Conservation (phyloP, 2,113 vertebrate species). For the Alethe castanea region DNA sequence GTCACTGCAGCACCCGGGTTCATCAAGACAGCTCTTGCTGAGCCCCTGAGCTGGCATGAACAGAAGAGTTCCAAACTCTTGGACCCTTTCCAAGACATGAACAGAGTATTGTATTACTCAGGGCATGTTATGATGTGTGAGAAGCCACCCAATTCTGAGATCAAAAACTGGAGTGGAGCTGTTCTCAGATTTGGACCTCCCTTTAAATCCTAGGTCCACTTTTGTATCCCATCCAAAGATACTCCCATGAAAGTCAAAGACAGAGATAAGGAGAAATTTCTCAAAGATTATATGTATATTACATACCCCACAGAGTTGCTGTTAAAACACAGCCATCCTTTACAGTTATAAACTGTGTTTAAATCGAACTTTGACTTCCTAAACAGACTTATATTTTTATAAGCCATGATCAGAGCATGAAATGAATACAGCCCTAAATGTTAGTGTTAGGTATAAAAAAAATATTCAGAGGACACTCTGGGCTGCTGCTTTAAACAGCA, state of each 20-base stretch:
- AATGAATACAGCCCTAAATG: background rate
- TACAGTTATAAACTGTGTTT: background rate
- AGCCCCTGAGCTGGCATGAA: background rate
- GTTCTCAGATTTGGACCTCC: background rate
- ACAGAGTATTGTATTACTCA: background rate
- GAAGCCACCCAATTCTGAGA: background rate
- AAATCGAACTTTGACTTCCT: background rate
- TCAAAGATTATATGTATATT: background rate
- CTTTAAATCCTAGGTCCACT: background rate
- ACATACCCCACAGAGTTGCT: background rate
- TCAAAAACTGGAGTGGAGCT: background rate
- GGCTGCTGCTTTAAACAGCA: background rate
- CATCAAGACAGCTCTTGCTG: background rate
- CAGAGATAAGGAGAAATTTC: background rate
- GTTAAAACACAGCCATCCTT: background rate
- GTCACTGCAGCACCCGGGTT: fast-evolving
- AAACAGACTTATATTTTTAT: background rate
- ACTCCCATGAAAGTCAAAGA: background rate
- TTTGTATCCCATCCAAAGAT: background rate
- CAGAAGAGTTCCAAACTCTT: background rate
- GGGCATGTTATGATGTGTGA: background rate
- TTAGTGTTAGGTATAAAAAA: background rate
- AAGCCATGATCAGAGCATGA: background rate
- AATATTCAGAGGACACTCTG: background rate
- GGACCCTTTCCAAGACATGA: background rate